Evolutionary conservation across 1,140 invertebrate genomes (phyloP), one percentile per base, ranked within the genome.

Genomic region (Agrypnia vestita): DNA sequence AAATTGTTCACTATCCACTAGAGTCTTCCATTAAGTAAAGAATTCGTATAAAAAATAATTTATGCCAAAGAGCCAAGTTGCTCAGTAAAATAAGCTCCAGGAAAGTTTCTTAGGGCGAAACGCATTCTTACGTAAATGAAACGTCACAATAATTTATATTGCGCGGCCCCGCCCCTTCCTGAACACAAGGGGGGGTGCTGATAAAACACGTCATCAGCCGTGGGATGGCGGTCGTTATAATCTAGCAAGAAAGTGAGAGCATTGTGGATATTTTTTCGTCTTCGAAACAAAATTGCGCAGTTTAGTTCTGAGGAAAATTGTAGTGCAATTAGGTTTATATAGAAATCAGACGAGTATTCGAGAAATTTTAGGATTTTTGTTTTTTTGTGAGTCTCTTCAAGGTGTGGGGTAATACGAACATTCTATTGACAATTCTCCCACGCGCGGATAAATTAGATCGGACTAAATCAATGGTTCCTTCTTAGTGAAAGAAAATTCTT

Each of bases 51-150:
- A 62, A 62, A 62, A 56, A 56, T 35, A 51, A 13, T 51, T 51
- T 51, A 51, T 62, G 25, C 59, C 59, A 17, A 8, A 6, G 59
- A 19, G 25, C 59, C 19, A 56, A 56, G 53, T n/a, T 51, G 12
- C 25, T 6, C 25, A 35, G 25, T 35, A 35, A 35, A 51, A 62
- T 17, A 35, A 62, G 25, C 25, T 35, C 25, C 25, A 10, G 64
- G 13, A n/a, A 46, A 69, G 44, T 73, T 73, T 73, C 71, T 13
- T 46, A 71, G 64, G 51, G 62, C 25, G 51, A 71, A 71, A 79
- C 69, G 56, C 77, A 79, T 79, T 79, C 77, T 73, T 62, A 72
- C 72, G 53, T 79, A 79, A 79, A 79, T 79, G 77, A 79, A 79
- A 79, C 56, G 77, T 79, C 77, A 79, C 67, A 61, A 62, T 79